phyloP scores from a whole-genome alignment of 2,113 vertebrate genomes.

The Barbus barbus region DNA sequence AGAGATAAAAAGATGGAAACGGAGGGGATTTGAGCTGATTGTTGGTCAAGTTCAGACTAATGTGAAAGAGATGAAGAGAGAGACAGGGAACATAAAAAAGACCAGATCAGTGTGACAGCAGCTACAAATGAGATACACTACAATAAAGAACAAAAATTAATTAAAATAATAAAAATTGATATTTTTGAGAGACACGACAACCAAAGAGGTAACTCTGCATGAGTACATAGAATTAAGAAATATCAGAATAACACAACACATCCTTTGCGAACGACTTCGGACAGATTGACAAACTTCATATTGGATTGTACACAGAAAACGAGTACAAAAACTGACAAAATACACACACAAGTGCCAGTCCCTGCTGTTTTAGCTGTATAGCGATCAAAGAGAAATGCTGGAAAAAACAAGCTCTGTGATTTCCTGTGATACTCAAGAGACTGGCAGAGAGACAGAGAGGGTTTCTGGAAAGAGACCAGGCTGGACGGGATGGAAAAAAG shows the following conservation, averaged over 20 bases:
- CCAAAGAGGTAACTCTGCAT: neutral
- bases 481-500: neutral
- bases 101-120: constrained; percentile 17
- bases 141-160: constrained; percentile 2
- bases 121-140: neutral
- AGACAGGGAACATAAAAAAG: neutral
- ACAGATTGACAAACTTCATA: neutral
- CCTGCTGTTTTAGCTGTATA: neutral
- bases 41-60: neutral
- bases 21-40: neutral
- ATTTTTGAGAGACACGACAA: neutral
- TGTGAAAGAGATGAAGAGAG: neutral
- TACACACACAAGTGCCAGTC: neutral
- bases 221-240: neutral
- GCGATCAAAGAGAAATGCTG: constrained; percentile 31
- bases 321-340: neutral
- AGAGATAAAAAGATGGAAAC: neutral
- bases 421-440: constrained; percentile 18
- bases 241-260: neutral
- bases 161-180: neutral
- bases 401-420: constrained; percentile 1
- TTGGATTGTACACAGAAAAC: constrained; percentile 2
- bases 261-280: neutral
- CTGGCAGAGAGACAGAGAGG: neutral
- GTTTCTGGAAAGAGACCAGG: constrained; percentile 5